A percentile compares a stretch with the other conserved stretches of the same genome.
phyloP scores from a whole-genome alignment of 2,797 vertebrate genomes.

The Sarcoramphus papa region DNA sequence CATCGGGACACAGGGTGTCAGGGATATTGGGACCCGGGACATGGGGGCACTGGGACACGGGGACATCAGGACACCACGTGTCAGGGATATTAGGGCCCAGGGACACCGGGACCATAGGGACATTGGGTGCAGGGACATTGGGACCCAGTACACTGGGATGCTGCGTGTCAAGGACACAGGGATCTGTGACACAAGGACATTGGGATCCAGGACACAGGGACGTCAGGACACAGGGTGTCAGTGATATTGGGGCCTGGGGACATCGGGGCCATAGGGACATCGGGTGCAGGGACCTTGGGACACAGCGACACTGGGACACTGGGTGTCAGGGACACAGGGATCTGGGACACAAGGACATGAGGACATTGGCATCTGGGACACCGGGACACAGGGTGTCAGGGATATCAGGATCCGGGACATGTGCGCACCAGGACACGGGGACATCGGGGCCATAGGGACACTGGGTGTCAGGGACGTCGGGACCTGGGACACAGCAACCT shows the following conservation, averaged over 20 bases:
- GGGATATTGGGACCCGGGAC: neutral
- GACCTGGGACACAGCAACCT: too few species aligned
- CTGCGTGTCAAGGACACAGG: too few species aligned
- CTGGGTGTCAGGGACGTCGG: too few species aligned
- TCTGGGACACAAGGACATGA: neutral
- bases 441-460: neutral
- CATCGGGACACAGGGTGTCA: neutral
- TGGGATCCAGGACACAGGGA: too few species aligned
- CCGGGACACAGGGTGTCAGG: neutral
- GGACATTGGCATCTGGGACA: neutral
- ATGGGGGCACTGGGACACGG: too few species aligned
- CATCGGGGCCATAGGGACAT: too few species aligned
- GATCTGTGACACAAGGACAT: neutral
- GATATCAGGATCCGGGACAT: neutral
- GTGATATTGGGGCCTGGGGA: neutral
- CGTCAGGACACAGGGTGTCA: neutral
- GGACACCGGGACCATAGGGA: too few species aligned
- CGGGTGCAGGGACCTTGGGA: too few species aligned
- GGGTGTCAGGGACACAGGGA: neutral
- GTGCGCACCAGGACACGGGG: neutral
- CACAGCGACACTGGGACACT: neutral
- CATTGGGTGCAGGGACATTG: too few species aligned
- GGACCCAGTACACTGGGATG: too few species aligned
- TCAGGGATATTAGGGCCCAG: too few species aligned
- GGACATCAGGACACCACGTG: neutral